phyloP scores from a whole-genome alignment of 2,113 vertebrate genomes.

The Monopterus albus region DNA sequence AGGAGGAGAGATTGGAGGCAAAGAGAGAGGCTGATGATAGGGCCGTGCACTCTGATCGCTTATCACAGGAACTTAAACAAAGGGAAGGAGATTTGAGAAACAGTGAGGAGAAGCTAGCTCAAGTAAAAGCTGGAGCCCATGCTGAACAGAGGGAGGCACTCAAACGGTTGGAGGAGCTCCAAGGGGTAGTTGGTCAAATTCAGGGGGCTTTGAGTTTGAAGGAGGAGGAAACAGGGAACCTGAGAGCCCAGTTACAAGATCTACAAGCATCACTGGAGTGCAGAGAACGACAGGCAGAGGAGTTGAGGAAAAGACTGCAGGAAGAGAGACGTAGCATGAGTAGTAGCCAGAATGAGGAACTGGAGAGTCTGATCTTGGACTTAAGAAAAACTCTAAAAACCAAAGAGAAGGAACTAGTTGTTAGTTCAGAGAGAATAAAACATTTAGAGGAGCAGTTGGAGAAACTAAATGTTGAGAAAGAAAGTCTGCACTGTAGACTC shows the following conservation, averaged over 20 bases:
- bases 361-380: conserved; percentile 72
- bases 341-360: conserved; percentile 69
- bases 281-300: conserved; percentile 78
- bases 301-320: conserved; percentile 72
- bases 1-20: conserved; percentile 75
- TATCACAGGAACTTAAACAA: conserved; percentile 81
- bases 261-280: conserved; percentile 78
- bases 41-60: conserved; percentile 70
- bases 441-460: conserved; percentile 84
- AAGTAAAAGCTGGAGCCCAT: conserved; percentile 62
- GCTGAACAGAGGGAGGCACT: conserved; percentile 75
- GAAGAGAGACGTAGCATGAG: conserved; percentile 73
- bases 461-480: conserved; percentile 81
- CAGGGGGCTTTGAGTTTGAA: conserved; percentile 82
- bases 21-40: conserved; percentile 76
- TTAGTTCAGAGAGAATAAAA: conserved; percentile 80
- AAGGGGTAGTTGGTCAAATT: conserved; percentile 76
- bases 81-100: conserved; percentile 80
- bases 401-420: conserved; percentile 80
- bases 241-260: conserved; percentile 85
- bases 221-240: conserved; percentile 84
- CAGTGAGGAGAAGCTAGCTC: conserved; percentile 73
- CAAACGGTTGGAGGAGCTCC: conserved; percentile 77
- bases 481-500: conserved; percentile 71
- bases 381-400: conserved; percentile 80